These are phyloP conservation scores for Cotesia chilonis DNA, from an alignment of 1,140 invertebrate species.

Conservation along the genomic window DNA sequence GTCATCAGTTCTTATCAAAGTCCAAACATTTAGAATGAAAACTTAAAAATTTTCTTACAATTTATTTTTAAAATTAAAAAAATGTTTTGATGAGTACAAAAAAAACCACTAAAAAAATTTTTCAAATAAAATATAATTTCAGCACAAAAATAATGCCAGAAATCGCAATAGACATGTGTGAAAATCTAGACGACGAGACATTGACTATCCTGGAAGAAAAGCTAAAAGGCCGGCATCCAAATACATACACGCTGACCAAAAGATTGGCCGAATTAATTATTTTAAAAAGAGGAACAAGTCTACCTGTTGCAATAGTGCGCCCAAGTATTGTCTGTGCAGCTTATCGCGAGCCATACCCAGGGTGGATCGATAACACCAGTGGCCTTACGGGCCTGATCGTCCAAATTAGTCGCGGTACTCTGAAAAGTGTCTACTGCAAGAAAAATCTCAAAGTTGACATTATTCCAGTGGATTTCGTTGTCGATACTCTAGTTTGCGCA, in stretches of 20 bases:
- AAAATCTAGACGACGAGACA: constrained; percentile 76
- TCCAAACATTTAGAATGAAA: no score
- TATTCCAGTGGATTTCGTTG: constrained; percentile 90
- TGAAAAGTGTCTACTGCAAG: constrained; percentile 83
- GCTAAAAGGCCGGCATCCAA: constrained; percentile 81
- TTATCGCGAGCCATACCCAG: constrained; percentile 79
- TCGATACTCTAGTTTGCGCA: constrained; percentile 85
- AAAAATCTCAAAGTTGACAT: constrained; percentile 80
- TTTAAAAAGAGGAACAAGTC: constrained; percentile 66
- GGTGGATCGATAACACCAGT: constrained; percentile 97
- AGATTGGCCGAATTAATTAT: constrained; percentile 83
- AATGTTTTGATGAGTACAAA: neutral
- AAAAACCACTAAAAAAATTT: neutral
- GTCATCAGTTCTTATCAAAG: no score
- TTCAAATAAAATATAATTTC: constrained; percentile 46
- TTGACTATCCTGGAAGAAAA: constrained; percentile 72
- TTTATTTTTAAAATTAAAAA: no score
- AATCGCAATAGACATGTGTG: constrained; percentile 74
- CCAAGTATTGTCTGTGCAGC: constrained; percentile 90
- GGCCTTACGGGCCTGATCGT: constrained; percentile 83
- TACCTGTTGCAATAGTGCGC: constrained; percentile 89
- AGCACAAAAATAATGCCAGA: constrained; percentile 74
- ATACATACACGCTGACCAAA: constrained; percentile 90
- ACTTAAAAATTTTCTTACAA: no score
- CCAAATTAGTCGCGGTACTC: constrained; percentile 86